A percentile compares a stretch with the other conserved stretches of the same genome.
Conservation (phyloP, 1,140 invertebrate species). For the Hydropsyche tenuis region DNA sequence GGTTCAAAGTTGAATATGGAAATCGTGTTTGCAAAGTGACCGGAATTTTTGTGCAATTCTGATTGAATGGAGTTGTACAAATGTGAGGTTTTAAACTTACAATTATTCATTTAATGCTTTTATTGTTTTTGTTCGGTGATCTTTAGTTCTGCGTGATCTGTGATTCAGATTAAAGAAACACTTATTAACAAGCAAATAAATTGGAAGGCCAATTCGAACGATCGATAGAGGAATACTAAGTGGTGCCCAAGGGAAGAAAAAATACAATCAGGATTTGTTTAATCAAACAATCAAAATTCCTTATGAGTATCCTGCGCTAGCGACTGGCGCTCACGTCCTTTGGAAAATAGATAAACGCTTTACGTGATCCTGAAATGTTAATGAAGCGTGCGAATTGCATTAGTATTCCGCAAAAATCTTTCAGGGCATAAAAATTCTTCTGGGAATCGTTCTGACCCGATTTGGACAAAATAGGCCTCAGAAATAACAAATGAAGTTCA, state of each 20-base stretch:
- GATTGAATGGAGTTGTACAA: not conserved
- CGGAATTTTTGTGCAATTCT: not conserved
- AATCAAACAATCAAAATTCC: slow-evolving; percentile 47
- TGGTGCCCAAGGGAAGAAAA: slow-evolving; percentile 1
- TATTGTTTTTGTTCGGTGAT: no score
- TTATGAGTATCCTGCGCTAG: slow-evolving; percentile 34
- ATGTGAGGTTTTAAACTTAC: no score
- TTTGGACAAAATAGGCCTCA: slow-evolving; percentile 21
- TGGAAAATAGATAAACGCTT: slow-evolving; percentile 49
- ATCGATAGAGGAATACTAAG: not conserved
- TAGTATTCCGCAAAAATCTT: slow-evolving; percentile 49
- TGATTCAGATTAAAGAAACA: not conserved
- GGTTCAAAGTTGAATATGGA: slow-evolving; percentile 11
- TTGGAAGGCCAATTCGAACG: not conserved
- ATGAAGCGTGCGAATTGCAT: slow-evolving; percentile 46
- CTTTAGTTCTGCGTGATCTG: no score
- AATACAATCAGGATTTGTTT: slow-evolving; percentile 31
- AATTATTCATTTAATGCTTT: no score
- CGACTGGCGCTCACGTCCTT: slow-evolving; percentile 24
- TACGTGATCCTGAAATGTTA: slow-evolving; percentile 48
- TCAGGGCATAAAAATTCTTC: slow-evolving; percentile 44
- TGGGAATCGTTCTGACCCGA: slow-evolving; percentile 43
- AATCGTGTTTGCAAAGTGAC: not conserved
- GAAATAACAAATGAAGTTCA: not conserved
- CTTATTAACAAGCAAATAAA: not conserved